Conservation (phyloP, 2,113 vertebrate species). For the Xiphorhynchus elegans region DNA sequence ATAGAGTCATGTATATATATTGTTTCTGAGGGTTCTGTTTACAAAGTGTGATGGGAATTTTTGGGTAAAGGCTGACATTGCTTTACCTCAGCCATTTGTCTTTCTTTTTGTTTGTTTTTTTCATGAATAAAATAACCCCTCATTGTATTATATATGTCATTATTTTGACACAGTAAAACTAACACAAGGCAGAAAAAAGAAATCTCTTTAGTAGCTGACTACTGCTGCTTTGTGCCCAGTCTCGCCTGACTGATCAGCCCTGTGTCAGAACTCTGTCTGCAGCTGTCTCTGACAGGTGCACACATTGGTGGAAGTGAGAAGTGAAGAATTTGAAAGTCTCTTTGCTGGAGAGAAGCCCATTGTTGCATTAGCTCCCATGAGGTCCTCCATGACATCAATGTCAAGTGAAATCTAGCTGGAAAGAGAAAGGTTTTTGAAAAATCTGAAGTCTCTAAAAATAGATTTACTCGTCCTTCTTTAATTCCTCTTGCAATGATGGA, state of each 20-base stretch:
- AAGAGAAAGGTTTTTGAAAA: background rate
- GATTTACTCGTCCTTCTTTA: background rate
- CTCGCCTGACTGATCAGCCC: background rate
- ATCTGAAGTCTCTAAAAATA: background rate
- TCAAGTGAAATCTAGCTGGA: background rate
- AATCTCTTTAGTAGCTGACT: background rate
- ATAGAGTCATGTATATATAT: background rate
- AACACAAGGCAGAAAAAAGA: background rate
- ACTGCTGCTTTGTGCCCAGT: background rate
- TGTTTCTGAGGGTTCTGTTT: background rate
- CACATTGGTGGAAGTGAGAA: background rate
- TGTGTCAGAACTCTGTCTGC: background rate
- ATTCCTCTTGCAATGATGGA: background rate
- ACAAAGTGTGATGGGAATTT: background rate
- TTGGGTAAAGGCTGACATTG: background rate
- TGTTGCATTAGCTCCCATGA: background rate
- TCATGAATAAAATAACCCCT: background rate
- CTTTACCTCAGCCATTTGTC: background rate
- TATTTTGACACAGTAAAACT: background rate
- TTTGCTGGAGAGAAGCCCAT: background rate
- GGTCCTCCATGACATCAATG: background rate
- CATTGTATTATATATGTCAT: background rate
- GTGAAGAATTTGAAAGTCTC: background rate
- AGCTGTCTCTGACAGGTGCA: background rate
- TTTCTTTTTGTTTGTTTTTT: background rate